Evolutionary conservation across 2,888 invertebrate species (phyloP).

Genomic region (Quadroppia sp.): DNA sequence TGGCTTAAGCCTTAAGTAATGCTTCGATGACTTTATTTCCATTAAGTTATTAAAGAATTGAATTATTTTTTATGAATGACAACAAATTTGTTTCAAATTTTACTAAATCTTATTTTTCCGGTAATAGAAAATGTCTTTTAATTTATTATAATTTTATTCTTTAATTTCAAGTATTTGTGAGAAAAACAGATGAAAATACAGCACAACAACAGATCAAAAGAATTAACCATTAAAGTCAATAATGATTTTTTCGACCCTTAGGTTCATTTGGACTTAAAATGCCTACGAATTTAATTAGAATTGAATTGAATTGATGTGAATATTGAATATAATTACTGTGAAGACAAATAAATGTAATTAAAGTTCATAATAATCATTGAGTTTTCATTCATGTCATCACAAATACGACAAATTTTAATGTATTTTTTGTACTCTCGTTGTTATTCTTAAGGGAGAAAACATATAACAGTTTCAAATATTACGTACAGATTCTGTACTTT

Average conservation of each 20-base stretch:
- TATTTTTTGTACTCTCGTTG: no score
- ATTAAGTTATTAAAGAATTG: not conserved
- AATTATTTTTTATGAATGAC: not conserved
- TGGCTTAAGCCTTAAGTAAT: not conserved
- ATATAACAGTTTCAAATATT: no score
- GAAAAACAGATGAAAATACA: not conserved
- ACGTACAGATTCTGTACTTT: no score
- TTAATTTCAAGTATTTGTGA: not conserved
- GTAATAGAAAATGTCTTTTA: not conserved
- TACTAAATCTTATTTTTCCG: not conserved
- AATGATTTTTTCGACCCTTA: not conserved
- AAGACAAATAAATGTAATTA: no score
- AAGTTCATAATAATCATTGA: no score
- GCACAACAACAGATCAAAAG: not conserved
- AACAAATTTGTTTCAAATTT: not conserved
- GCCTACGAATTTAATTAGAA: no score
- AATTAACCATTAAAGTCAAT: not conserved
- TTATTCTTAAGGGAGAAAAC: no score
- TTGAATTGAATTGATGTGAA: no score
- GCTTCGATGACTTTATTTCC: not conserved
- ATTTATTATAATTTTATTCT: not conserved
- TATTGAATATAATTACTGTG: no score
- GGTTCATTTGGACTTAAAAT: no score
- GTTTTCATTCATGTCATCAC: no score
- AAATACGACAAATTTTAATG: no score